Percentiles rank a stretch among this genome's conserved stretches.
These are phyloP conservation scores for Phrynocephalus versicolor DNA, from an alignment of 2,113 vertebrate genomes.

Conservation along the genomic window DNA sequence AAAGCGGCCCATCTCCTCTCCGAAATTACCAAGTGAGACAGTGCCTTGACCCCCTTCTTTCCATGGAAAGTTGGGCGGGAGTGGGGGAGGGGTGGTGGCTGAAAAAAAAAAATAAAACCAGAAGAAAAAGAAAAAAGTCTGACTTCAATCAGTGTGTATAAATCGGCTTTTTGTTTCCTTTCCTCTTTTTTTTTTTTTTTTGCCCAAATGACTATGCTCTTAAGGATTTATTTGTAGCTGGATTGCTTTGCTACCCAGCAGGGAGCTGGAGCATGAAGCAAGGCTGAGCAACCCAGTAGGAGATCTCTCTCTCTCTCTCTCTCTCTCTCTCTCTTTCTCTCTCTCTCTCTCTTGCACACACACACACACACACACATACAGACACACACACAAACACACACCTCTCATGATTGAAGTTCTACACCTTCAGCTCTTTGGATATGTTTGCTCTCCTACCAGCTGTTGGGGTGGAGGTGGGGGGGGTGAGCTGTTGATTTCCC, in stretches of 20 bases:
- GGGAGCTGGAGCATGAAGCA: conserved; percentile 69
- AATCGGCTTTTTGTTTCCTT: conserved; percentile 73
- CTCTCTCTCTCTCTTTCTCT: too few species aligned
- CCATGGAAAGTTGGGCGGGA: conserved; percentile 68
- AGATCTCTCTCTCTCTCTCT: conserved; percentile 26
- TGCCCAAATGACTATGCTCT: conserved; percentile 74
- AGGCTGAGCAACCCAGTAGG: conserved; percentile 72
- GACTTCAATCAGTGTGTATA: conserved; percentile 75
- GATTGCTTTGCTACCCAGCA: conserved; percentile 75
- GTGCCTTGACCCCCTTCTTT: conserved; percentile 64
- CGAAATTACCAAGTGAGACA: conserved; percentile 60
- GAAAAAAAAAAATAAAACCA: too few species aligned
- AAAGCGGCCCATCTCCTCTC: conserved; percentile 66
- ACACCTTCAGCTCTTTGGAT: conserved; percentile 73
- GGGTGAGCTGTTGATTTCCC: conserved; percentile 64
- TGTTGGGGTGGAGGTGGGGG: conserved; percentile 64
- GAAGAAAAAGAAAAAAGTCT: conserved; percentile 34
- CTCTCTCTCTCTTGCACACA: too few species aligned
- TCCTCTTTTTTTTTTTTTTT: conserved; percentile 71
- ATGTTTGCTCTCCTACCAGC: conserved; percentile 73
- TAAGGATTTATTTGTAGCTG: conserved; percentile 77
- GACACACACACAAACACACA: too few species aligned
- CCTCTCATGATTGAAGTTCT: conserved; percentile 73
- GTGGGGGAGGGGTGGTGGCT: too few species aligned
- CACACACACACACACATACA: too few species aligned